Evolutionary conservation across 2,888 invertebrate genomes (phyloP).

Genomic region (Drosophila mercatorum): DNA sequence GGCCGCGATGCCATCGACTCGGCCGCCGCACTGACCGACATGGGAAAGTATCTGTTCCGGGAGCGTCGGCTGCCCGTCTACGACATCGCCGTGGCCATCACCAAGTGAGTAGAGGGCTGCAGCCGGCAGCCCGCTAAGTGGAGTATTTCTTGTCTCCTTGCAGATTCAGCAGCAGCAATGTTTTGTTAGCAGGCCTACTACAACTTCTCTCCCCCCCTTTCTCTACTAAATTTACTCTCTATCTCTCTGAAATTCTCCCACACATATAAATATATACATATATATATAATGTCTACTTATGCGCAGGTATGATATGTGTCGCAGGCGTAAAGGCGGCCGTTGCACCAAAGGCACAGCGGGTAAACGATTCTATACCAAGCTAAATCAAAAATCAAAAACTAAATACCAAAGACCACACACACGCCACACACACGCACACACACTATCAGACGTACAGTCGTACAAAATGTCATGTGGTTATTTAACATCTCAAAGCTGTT

Average conservation of each 20-base stretch:
- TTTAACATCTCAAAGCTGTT: conserved; percentile 50
- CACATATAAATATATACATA: conserved; percentile 24
- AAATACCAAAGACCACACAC: conserved; percentile 46
- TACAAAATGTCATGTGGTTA: conserved; percentile 61
- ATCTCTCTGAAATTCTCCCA: conserved; percentile 1
- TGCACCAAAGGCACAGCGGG: conserved; percentile 99
- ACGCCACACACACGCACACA: conserved; percentile 33
- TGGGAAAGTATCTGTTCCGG: conserved; percentile 98
- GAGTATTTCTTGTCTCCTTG: conserved; percentile 58
- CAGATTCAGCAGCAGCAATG: conserved; percentile 59
- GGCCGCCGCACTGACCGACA: conserved; percentile 96
- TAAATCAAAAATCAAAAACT: conserved; percentile 14
- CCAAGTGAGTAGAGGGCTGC: conserved; percentile 91
- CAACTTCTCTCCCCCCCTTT: conserved; percentile 9
- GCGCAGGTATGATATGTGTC: conserved; percentile 98
- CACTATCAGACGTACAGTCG: conserved; percentile 27
- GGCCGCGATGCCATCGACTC: conserved; percentile 97
- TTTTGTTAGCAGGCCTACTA: conserved; percentile 28
- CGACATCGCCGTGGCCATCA: conserved; percentile 97
- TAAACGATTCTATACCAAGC: conserved; percentile 86
- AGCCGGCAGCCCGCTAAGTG: conserved; percentile 10
- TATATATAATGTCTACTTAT: conserved; percentile 64
- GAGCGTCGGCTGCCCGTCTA: conserved; percentile 97
- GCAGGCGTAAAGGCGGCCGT: conserved; percentile 97
- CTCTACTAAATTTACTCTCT: conserved; percentile 7